These are phyloP conservation scores for Agapornis roseicollis DNA, from an alignment of 2,113 vertebrate genomes.

Conservation along the genomic window DNA sequence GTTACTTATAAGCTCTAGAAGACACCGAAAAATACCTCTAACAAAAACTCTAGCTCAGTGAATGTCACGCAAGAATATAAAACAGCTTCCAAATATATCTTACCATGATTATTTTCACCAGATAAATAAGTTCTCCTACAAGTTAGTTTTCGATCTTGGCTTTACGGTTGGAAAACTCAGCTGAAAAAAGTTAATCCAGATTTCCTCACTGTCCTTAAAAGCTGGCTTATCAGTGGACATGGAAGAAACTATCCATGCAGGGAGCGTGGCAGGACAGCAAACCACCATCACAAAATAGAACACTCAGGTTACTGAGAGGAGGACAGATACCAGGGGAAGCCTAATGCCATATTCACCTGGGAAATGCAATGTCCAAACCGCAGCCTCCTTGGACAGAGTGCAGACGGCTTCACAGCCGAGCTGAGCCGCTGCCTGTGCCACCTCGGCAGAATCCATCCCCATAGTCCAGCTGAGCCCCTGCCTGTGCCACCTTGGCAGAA, in stretches of 20 bases:
- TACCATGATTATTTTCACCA: not conserved
- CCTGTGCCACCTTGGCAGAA: fast-evolving
- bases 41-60: not conserved
- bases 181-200: not conserved
- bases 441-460: not conserved
- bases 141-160: not conserved
- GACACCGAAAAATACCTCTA: not conserved
- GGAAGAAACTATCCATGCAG: not conserved
- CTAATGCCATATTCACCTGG: not conserved
- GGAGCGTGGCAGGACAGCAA: not conserved
- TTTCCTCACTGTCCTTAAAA: not conserved
- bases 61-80: not conserved
- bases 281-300: not conserved
- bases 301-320: fast-evolving
- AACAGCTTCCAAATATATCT: not conserved
- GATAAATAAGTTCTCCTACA: not conserved
- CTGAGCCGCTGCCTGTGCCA: not conserved
- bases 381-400: fast-evolving
- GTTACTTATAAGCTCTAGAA: slow-evolving; percentile 19
- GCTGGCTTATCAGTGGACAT: not conserved
- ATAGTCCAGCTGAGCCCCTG: not conserved
- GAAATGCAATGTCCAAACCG: not conserved
- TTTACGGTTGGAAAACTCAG: not conserved
- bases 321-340: not conserved
- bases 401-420: not conserved